Conservation (phyloP, 2,888 invertebrate genomes). For the Phorcus lineatus region DNA sequence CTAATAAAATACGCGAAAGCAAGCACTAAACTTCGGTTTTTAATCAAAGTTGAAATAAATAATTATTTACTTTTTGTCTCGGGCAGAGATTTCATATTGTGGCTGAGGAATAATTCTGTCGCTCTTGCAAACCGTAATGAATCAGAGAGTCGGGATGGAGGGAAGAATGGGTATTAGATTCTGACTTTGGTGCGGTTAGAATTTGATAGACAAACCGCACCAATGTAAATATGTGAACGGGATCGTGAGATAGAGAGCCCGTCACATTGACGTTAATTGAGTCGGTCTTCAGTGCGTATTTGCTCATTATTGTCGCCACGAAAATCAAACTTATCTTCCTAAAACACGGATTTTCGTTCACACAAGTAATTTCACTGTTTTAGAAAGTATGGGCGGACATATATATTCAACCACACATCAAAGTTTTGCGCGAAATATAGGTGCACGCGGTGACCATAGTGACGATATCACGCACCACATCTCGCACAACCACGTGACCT, state of each 20-base stretch:
- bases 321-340: not conserved
- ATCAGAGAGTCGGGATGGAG: too few relatives aligned
- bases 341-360: constrained; percentile 18
- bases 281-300: not conserved
- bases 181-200: too few relatives aligned
- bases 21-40: too few relatives aligned
- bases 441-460: constrained; percentile 23
- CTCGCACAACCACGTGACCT: constrained; percentile 6
- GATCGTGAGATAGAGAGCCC: not conserved
- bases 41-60: too few relatives aligned
- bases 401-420: constrained; percentile 21
- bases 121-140: too few relatives aligned
- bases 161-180: too few relatives aligned
- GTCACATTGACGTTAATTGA: not conserved
- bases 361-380: constrained; percentile 24
- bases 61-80: too few relatives aligned
- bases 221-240: not conserved
- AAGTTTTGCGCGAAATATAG: constrained; percentile 17
- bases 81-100: too few relatives aligned
- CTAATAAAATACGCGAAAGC: too few relatives aligned
- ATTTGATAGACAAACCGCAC: not conserved
- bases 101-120: too few relatives aligned
- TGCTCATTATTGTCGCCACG: constrained; percentile 14
- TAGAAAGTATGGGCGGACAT: constrained; percentile 2
- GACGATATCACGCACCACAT: not conserved